Evolutionary conservation across 92 coral and sea anemone genomes (phyloP).

Genomic region (Palythoa grandiflora): DNA sequence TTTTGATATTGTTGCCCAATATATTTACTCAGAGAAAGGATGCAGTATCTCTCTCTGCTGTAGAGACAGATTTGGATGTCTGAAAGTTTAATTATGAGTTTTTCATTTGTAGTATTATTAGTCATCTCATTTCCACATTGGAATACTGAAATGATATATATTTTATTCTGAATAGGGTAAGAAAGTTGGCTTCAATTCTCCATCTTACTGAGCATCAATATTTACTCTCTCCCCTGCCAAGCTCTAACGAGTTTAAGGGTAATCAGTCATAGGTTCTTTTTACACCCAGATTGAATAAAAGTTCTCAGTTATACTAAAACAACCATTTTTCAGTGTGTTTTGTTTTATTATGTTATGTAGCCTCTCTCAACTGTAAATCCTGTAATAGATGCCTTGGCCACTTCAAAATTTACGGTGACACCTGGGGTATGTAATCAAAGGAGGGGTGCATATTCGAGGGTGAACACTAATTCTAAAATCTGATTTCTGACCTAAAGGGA

Average conservation of each 20-base stretch:
- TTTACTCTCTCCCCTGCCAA: constrained; percentile 10
- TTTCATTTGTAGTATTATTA: constrained; percentile 7
- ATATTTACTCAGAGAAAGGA: background rate
- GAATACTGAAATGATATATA: constrained; percentile 11
- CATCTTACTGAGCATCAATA: background rate
- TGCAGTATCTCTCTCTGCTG: constrained; percentile 10
- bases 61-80: background rate
- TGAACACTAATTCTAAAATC: background rate
- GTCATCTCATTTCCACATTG: constrained; percentile 9
- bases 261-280: constrained; percentile 9
- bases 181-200: constrained; percentile 10
- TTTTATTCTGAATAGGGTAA: background rate
- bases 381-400: background rate
- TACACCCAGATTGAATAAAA: constrained; percentile 4
- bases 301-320: background rate
- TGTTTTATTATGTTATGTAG: background rate
- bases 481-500: background rate
- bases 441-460: background rate
- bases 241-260: constrained; percentile 1
- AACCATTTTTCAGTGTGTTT: constrained; percentile 31
- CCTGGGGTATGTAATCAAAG: background rate
- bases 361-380: constrained; percentile 13
- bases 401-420: background rate
- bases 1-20: background rate
- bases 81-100: background rate